phyloP scores from a whole-genome alignment of 2,113 vertebrate genomes.

The Amblyornis subalaris region DNA sequence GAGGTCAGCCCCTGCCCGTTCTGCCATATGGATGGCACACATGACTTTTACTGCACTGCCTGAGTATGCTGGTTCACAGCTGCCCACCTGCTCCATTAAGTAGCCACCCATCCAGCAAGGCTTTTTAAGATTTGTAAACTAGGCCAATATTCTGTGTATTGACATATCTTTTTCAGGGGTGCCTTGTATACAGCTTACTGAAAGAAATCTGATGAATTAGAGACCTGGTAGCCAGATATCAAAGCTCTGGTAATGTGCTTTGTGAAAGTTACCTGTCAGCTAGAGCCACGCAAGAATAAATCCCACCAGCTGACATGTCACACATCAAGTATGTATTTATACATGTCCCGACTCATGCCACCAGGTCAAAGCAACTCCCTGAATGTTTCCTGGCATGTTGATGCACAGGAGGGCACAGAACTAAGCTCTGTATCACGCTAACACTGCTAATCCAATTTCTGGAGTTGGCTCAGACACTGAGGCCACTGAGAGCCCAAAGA shows the following conservation, averaged over 20 bases:
- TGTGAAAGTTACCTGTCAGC: background rate
- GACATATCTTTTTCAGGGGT: background rate
- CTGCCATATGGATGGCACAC: background rate
- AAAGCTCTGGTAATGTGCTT: background rate
- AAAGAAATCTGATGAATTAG: background rate
- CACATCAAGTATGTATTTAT: background rate
- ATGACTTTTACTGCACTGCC: background rate
- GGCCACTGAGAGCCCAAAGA: background rate
- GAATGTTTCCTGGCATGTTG: background rate
- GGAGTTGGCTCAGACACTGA: background rate
- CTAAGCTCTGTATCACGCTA: background rate
- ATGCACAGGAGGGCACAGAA: background rate
- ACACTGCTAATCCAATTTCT: background rate
- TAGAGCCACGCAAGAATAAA: background rate
- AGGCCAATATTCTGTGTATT: background rate
- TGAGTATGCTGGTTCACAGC: fast-evolving
- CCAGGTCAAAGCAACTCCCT: background rate
- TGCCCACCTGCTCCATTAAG: background rate
- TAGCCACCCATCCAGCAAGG: background rate
- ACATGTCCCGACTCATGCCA: fast-evolving
- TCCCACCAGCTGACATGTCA: background rate
- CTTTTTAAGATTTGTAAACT: background rate
- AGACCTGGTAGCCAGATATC: background rate
- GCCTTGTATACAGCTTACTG: background rate
- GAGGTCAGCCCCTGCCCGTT: background rate